phyloP scores from a whole-genome alignment of 2,113 vertebrate species.

The Burhinus bistriatus region DNA sequence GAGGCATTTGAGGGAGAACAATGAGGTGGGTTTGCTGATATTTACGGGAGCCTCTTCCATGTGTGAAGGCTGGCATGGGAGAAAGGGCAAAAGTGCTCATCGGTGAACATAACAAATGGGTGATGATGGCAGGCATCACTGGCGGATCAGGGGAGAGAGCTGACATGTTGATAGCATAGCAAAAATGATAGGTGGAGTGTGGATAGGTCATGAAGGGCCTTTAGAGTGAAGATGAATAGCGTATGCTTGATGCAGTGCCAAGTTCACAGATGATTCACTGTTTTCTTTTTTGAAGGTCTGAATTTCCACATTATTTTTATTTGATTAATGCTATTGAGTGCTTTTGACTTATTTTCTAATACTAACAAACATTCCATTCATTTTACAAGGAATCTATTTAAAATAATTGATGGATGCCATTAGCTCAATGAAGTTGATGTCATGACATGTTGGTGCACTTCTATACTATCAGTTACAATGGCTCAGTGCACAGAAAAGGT shows the following conservation, averaged over 20 bases:
- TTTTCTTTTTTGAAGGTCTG: neutral
- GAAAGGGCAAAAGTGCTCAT: neutral
- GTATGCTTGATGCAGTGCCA: neutral
- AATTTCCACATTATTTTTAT: slow-evolving; percentile 26
- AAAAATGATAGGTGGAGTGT: neutral
- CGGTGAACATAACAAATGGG: neutral
- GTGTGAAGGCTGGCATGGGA: neutral
- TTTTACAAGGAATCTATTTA: neutral
- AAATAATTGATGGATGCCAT: neutral
- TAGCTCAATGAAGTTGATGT: neutral
- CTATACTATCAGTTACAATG: neutral
- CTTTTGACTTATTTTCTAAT: neutral
- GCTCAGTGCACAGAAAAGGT: neutral
- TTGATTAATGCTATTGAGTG: slow-evolving; percentile 27
- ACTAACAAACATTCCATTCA: slow-evolving; percentile 17
- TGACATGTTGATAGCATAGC: neutral
- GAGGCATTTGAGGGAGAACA: neutral
- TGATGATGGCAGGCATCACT: neutral
- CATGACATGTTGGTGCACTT: neutral
- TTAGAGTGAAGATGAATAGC: neutral
- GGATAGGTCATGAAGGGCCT: neutral
- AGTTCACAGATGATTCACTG: slow-evolving; percentile 25
- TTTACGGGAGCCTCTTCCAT: neutral
- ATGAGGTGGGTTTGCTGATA: neutral
- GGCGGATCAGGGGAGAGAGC: neutral